Base-by-base conservation (phyloP, 2,888 invertebrate genomes). In the Latrodectus hesperus region DNA sequence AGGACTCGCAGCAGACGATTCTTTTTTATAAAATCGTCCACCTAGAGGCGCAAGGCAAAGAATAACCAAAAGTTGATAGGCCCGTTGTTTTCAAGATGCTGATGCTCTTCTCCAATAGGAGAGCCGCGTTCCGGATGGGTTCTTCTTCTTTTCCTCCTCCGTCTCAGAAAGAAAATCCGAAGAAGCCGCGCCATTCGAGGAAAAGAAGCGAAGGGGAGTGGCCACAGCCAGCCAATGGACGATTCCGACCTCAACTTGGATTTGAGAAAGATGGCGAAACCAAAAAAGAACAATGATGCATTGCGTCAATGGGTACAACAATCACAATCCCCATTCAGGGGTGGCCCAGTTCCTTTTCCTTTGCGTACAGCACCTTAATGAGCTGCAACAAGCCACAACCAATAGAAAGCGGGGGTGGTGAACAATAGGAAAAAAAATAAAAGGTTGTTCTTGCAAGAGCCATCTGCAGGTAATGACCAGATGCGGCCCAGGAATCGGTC, bases 401-500 rank as follows among this genome's bases (percentile, higher is more conserved):
- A 38, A 38, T 38, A 38, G 38, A 4, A 52, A 12, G 73, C 11
- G 73, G 22, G 22, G 26, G 16, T 75, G 64, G 14, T 17, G 71
- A 72, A n/a, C 26, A 22, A 67, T 67, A 67, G 12, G 17, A 68
- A 68, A 68, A 68, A 68, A 68, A 22, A 68, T 17, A 17, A 17
- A 12, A 14, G 16, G 22, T 12, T 22, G 75, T n/a, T 73, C 73
- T 38, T 60, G 75, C 75, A 60, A 26, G 74, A 68, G 67, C 67
- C 84, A 80, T 80, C 79, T 85, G 85, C 85, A 85, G 80, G 79
- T 78, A 81, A 81, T 72, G 82, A 65, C 76, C 87, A 78, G 70
- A 53, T 53, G 79, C 38, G 17, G 55, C 26, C 2, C 38, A 38
- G 38, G 38, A 38, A 38, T 16, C 77, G 72, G 83, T 80, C 76